Base-by-base conservation (phyloP, 2,113 vertebrate genomes). In the Dicaeum eximium region DNA sequence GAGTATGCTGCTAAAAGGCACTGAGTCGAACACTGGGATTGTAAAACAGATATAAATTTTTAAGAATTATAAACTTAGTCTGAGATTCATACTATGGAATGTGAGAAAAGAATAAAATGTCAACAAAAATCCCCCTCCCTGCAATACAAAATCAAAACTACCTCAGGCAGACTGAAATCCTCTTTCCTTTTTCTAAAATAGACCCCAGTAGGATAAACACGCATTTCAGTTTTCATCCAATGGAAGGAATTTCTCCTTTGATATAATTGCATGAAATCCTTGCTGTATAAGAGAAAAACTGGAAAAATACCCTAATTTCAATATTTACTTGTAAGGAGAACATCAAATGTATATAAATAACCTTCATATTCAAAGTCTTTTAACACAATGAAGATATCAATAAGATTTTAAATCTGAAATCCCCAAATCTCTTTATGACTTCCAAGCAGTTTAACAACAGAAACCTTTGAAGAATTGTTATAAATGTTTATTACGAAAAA, bases 351-450 rank as follows among this genome's bases (percentile, higher is more conserved):
- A 2, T 54, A 42, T 80, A 81, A 89, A 90, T 58, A 92, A 80
- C 7, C 27, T 84, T 73, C 30, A 75, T 56, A 85, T 75, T 86
- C 53, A 64, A 60, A 92, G 54, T 66, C n/a, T 74, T 35, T 82
- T 67, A 58, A 31, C 24, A 45, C 31, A 80, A 61, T 80, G 27
- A 77, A 93, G 30, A 30, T 74, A 70, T 42, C 37, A 82, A 57
- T 64, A 88, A 51, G 22, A 86, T 78, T 92, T 72, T 73, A 93
- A 77, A 62, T 74, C 60, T 77, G 56, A 92, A 94, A 85, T 61
- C n/a, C 40, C 30, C 10, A 80, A 86, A 92, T 93, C 50, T 80
- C 75, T 88, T 83, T 53, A 71, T 67, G 40, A 78, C 19, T 85
- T 86, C 53, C 67, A 23, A 64, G 44, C 7, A 82, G 15, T 88